Conservation (phyloP, 92 coral and sea anemone species). For the Palythoa grandiflora region DNA sequence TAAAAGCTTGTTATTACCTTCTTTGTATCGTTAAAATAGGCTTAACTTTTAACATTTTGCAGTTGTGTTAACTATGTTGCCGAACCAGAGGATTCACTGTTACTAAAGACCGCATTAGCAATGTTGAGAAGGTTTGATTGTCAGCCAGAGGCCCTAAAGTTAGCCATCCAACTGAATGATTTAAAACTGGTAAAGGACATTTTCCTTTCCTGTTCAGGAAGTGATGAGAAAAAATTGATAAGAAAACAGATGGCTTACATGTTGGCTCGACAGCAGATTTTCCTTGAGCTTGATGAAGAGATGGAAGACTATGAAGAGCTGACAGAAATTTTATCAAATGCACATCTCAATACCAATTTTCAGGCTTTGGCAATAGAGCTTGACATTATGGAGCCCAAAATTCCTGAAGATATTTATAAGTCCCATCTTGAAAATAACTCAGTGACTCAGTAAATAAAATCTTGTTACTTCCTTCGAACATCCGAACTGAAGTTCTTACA, state of each 20-base stretch:
- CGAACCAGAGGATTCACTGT: constrained; percentile 91
- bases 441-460: too few relatives aligned
- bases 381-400: constrained; percentile 98
- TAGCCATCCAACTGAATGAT: constrained; percentile 92
- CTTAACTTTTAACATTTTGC: neutral
- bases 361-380: constrained; percentile 97
- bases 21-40: neutral
- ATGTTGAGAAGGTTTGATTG: constrained; percentile 88
- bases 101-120: constrained; percentile 85
- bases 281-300: constrained; percentile 93
- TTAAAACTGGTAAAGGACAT: constrained; percentile 90
- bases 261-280: constrained; percentile 97
- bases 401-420: constrained; percentile 97
- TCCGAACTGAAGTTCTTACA: too few relatives aligned
- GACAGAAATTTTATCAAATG: constrained; percentile 92
- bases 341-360: constrained; percentile 94
- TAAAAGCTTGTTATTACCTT: neutral
- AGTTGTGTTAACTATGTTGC: constrained; percentile 99
- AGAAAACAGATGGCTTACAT: constrained; percentile 97
- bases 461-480: too few relatives aligned
- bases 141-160: constrained; percentile 91
- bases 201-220: constrained; percentile 87
- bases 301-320: constrained; percentile 99
- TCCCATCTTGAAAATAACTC: too few relatives aligned
- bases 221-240: constrained; percentile 91